Evolutionary conservation across 2,113 vertebrate genomes (phyloP), one percentile per base, ranked within the genome.

Genomic region (Rissa tridactyla): DNA sequence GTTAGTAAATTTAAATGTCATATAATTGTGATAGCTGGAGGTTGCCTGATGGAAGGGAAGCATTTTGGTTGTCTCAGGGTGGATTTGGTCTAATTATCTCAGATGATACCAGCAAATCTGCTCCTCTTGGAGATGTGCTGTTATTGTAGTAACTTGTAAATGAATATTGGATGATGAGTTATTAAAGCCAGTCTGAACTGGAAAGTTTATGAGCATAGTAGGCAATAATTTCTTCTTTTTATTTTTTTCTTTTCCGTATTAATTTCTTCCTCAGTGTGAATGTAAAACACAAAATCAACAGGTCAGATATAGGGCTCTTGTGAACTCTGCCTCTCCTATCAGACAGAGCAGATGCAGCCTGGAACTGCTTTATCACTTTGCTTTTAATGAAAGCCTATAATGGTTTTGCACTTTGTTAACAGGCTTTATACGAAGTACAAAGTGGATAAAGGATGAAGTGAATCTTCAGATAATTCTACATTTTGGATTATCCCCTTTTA

Each of bases 111-210:
- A 96, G 95, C 89, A 97, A 97, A 92, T 69, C 40, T 92, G 73
- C 77, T 96, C 76, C 38, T 94, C 95, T 94, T 86, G 88, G 97
- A 97, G 96, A 94, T 75, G 90, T 13, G 36, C n/a, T 26, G 89
- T 95, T 97, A 93, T 94, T 95, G 88, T 97, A 97, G 97, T 97
- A 97, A 97, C 95, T 96, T 92, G 80, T 61, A 96, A 96, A 97
- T 96, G 86, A 98, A 94, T 94, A 96, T 88, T 88, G 68, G 73
- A 96, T 95, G 97, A 97, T 88, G 92, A 97, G 84, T 97, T 97
- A 96, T 96, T 95, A 96, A 64, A 94, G 44, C 60, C 86, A 73
- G 92, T 72, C 73, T 82, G 42, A 91, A 93, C 86, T 52, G 65
- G 75, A 90, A 80, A 81, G 78, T 85, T 94, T 90, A 91, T 93